Conservation (phyloP, 2,113 vertebrate genomes). For the Amazona vittata region DNA sequence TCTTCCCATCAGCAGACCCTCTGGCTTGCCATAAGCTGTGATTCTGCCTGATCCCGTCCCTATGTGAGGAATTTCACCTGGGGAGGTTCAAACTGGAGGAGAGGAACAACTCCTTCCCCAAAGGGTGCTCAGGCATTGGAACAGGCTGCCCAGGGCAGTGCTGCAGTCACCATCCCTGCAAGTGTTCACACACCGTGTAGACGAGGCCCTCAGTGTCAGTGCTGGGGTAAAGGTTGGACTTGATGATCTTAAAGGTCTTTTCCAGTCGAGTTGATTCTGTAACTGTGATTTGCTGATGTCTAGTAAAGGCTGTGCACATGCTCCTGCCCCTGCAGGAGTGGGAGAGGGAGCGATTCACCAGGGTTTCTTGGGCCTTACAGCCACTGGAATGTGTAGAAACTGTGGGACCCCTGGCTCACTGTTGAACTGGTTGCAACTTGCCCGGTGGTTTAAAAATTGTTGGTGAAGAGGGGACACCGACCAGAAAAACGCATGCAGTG, state of each 20-base stretch:
- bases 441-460: background rate
- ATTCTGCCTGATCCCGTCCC: background rate
- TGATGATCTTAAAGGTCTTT: no score
- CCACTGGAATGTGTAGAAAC: background rate
- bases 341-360: background rate
- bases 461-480: background rate
- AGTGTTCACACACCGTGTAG: no score
- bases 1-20: background rate
- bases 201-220: no score
- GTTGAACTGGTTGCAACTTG: background rate
- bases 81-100: no score
- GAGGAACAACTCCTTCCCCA: no score
- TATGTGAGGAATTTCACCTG: background rate
- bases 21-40: background rate
- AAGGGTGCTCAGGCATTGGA: no score
- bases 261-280: no score
- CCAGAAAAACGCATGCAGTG: accelerated
- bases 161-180: no score
- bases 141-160: no score
- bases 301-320: background rate
- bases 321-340: background rate
- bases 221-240: no score
- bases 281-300: background rate
- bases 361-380: background rate
- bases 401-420: background rate